Evolutionary conservation across 2,113 vertebrate species (phyloP), one percentile per base, ranked within the genome.

Genomic region (Phoenicopterus ruber): DNA sequence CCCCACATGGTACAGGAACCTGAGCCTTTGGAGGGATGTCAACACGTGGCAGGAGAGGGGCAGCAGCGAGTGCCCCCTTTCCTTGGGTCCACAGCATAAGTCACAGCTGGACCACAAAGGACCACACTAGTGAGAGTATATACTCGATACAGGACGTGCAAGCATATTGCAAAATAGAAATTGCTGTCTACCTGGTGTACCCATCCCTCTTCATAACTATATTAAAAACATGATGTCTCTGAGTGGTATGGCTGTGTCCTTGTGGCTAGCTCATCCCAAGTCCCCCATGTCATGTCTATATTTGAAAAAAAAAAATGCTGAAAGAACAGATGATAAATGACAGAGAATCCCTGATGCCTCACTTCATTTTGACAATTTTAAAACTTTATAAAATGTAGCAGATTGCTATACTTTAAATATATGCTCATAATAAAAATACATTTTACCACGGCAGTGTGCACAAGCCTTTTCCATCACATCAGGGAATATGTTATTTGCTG

Each of bases 201-300:
- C 5, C 9, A 28, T 31, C 1, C 6, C 5, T 11, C 11, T 65
- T 65, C 34, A 36, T 25, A 57, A 22, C 26, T 6, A 8, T 22
- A 32, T 47, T 50, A 38, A 77, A 71, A 62, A 22, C 7, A 12
- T n/a, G 22, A 36, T 32, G 8, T 46, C 8, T 62, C 22, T 80
- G 38, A 42, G 29, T 12, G 9, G 1, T 58, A 62, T 0, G 0
- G 10, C 13, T 79, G 46, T 70, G 18, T 66, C 3, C 13, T 42
- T 32, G n/a, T 7, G 13, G 10, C 4, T 65, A 44, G 6, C 40
- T 74, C 10, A 13, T 20, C 12, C 11, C 54, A 52, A 52, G 8
- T 44, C 10, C 5, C 32, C 13, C 6, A 29, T 18, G 6, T 8
- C 46, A 25, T 8, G 10, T 40, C 8, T 36, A 7, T 47, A 78